These are phyloP conservation scores for Clarias platycephalus DNA, from an alignment of 2,797 vertebrate species.

Conservation along the genomic window DNA sequence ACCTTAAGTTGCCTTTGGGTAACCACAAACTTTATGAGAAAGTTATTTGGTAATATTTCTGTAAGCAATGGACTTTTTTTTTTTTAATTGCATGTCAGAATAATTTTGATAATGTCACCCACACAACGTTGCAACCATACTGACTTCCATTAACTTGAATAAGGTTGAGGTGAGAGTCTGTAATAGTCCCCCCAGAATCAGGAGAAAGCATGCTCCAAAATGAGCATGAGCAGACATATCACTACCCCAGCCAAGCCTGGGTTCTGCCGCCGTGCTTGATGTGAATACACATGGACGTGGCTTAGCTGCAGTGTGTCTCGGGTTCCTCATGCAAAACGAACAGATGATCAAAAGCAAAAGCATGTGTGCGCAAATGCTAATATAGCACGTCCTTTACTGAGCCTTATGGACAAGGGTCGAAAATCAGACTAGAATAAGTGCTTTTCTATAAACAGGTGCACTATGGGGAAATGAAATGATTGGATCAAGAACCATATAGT, in stretches of 20 bases:
- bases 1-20: neutral
- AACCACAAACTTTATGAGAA: neutral
- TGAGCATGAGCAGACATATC: conserved; percentile 14
- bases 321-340: conserved; percentile 12
- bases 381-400: neutral
- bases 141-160: neutral
- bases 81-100: neutral
- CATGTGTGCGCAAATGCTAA: neutral
- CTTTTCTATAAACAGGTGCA: neutral
- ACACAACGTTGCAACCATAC: no score
- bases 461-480: neutral
- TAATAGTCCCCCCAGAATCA: neutral
- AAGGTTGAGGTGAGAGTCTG: neutral
- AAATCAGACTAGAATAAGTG: neutral
- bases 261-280: neutral
- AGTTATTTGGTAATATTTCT: neutral
- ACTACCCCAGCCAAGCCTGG: neutral
- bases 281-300: neutral
- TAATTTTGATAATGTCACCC: no score
- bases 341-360: conserved; percentile 5
- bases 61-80: neutral
- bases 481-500: neutral
- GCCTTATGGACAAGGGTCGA: neutral
- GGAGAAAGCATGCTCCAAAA: neutral
- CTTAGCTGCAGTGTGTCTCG: conserved; percentile 18